These are phyloP conservation scores for Germaria angustata DNA, from an alignment of 2,888 invertebrate genomes.

Conservation along the genomic window DNA sequence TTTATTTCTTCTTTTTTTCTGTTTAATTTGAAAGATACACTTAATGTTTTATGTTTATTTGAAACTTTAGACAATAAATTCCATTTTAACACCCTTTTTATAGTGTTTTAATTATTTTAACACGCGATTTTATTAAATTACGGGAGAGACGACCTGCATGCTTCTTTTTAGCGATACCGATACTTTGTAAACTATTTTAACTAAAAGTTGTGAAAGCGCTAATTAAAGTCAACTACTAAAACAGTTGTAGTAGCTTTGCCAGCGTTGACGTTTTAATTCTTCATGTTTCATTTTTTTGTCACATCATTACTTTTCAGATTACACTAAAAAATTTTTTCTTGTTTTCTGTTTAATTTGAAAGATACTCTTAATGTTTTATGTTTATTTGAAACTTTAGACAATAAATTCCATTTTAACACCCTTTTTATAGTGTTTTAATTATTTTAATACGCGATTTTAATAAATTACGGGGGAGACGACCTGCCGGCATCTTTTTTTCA, in stretches of 20 bases:
- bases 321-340: not conserved
- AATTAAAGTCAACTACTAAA: too few relatives aligned
- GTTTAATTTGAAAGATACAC: too few relatives aligned
- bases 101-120: not conserved
- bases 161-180: too few relatives aligned
- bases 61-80: not conserved
- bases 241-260: too few relatives aligned
- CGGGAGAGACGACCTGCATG: too few relatives aligned
- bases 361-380: not conserved
- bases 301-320: not conserved
- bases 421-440: not conserved
- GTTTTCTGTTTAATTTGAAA: not conserved
- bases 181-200: too few relatives aligned
- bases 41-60: not conserved
- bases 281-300: not conserved
- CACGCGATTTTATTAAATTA: too few relatives aligned
- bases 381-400: not conserved
- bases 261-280: too few relatives aligned
- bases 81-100: not conserved
- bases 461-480: not conserved
- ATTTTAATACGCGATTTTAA: not conserved
- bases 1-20: too few relatives aligned
- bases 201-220: too few relatives aligned
- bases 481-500: not conserved
- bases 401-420: not conserved